These are phyloP conservation scores for Vulpes lagopus DNA, from an alignment of 2,113 vertebrate species.

Conservation along the genomic window DNA sequence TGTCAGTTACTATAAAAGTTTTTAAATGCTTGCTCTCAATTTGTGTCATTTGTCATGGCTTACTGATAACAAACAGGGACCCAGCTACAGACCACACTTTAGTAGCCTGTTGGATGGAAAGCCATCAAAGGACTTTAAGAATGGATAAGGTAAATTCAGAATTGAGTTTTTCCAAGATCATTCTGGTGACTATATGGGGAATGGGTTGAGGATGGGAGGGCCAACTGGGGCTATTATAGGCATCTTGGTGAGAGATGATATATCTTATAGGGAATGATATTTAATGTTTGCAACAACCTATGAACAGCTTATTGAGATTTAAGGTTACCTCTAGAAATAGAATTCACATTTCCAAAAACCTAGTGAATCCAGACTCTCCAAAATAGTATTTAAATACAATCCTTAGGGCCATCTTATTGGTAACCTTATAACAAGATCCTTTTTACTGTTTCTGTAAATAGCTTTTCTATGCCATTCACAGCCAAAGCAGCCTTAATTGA, in stretches of 20 bases:
- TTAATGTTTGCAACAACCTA: not conserved
- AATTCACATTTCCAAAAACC: conserved; percentile 45
- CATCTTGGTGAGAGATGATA: not conserved
- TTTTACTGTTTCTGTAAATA: conserved; percentile 44
- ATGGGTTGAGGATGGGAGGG: not conserved
- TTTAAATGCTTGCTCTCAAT: not conserved
- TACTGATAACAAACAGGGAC: not conserved
- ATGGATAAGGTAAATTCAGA: not conserved
- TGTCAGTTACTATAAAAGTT: not conserved
- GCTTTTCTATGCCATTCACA: not conserved
- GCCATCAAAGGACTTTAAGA: not conserved
- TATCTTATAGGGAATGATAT: not conserved
- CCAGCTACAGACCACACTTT: not conserved
- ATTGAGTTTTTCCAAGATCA: not conserved
- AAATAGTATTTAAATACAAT: conserved; percentile 16
- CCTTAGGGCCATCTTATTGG: not conserved
- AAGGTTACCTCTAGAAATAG: conserved; percentile 42
- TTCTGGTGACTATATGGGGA: not conserved
- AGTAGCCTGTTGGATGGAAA: not conserved
- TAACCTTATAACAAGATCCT: conserved; percentile 18
- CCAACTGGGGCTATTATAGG: not conserved
- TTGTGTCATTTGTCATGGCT: not conserved
- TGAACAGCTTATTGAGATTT: not conserved
- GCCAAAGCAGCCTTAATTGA: conserved; percentile 19
- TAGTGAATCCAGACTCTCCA: not conserved